These are phyloP conservation scores for Ictidomys tridecemlineatus DNA, from an alignment of 2,113 vertebrate genomes.

Conservation along the genomic window DNA sequence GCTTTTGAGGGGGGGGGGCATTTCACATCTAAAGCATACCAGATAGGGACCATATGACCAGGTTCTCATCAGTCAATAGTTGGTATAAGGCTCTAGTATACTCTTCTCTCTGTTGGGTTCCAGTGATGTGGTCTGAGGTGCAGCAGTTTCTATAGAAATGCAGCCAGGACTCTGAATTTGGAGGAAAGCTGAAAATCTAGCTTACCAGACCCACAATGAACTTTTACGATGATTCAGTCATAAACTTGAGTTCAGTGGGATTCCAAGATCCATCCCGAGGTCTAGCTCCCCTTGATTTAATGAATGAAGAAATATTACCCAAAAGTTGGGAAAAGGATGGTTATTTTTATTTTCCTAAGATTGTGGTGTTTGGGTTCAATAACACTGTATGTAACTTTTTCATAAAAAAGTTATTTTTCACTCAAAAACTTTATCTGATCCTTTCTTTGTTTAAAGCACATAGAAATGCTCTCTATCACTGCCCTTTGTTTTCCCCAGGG, in stretches of 20 bases:
- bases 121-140: background rate
- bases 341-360: background rate
- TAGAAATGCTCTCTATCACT: background rate
- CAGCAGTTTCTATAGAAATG: background rate
- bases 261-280: background rate
- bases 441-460: background rate
- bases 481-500: background rate
- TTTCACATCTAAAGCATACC: too few relatives aligned
- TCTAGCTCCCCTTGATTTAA: background rate
- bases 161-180: accelerated
- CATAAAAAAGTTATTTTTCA: background rate
- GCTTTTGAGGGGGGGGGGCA: too few relatives aligned
- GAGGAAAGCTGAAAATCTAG: background rate
- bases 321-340: background rate
- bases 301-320: background rate
- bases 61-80: background rate
- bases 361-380: background rate
- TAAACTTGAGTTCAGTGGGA: background rate
- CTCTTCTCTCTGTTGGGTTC: background rate
- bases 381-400: background rate
- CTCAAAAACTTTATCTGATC: background rate
- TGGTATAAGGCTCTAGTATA: background rate
- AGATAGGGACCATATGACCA: background rate
- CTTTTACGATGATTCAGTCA: background rate
- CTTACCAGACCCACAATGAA: accelerated